Percentiles rank a stretch among this genome's conserved stretches.
Conservation (phyloP, 2,797 vertebrate genomes). For the Argya squamiceps region DNA sequence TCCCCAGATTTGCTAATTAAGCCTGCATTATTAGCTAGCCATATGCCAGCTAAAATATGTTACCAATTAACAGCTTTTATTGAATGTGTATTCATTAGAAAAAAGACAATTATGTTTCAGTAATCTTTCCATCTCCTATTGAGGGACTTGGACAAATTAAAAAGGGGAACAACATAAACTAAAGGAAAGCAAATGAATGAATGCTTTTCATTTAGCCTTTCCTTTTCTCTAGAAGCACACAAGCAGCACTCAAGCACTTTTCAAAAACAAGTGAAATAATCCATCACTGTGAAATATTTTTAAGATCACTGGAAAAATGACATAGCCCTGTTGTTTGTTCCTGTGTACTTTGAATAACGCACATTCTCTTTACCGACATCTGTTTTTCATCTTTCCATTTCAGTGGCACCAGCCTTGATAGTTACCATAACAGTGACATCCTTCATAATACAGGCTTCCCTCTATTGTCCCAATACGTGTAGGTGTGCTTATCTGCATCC, state of each 20-base stretch:
- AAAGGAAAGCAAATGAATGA: neutral
- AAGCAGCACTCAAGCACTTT: neutral
- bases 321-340: slow-evolving; percentile 16
- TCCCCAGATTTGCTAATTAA: slow-evolving; percentile 72
- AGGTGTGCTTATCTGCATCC: slow-evolving; percentile 10
- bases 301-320: neutral
- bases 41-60: slow-evolving; percentile 72
- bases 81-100: neutral
- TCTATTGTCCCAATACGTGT: neutral
- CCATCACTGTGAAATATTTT: neutral
- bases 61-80: slow-evolving; percentile 45
- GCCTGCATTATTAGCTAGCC: slow-evolving; percentile 83
- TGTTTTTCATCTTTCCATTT: slow-evolving; percentile 55
- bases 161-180: neutral
- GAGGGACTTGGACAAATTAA: neutral
- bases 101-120: neutral
- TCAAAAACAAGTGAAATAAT: neutral
- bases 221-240: neutral
- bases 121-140: neutral
- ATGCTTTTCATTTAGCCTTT: neutral
- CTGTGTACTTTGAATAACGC: neutral
- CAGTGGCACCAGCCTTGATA: slow-evolving; percentile 9
- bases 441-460: slow-evolving; percentile 28
- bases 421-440: slow-evolving; percentile 48
- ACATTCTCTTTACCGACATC: slow-evolving; percentile 11